phyloP scores from a whole-genome alignment of 2,113 vertebrate species.

The Erythrocercus mccallii region DNA sequence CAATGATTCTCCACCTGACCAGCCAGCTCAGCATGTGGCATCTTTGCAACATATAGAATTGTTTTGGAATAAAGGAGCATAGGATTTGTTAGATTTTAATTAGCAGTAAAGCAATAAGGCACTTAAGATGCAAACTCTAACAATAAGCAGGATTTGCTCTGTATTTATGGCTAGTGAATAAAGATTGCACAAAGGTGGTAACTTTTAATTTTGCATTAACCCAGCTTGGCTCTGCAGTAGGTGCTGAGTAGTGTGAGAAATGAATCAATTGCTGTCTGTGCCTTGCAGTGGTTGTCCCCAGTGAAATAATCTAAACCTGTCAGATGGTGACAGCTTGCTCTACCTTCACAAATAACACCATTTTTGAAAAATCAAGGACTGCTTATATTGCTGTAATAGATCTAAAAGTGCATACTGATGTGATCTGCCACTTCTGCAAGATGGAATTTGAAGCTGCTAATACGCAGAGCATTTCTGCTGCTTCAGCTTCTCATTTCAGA shows the following conservation, averaged over 20 bases:
- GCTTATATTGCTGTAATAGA: slow-evolving; percentile 27
- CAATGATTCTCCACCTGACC: not conserved
- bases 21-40: not conserved
- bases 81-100: not conserved
- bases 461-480: not conserved
- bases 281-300: not conserved
- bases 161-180: not conserved
- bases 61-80: not conserved
- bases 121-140: slow-evolving; percentile 1
- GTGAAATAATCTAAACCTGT: slow-evolving; percentile 25
- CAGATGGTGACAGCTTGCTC: slow-evolving; percentile 20
- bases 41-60: not conserved
- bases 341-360: not conserved
- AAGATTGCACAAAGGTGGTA: not conserved
- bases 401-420: slow-evolving; percentile 40
- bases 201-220: slow-evolving; percentile 22
- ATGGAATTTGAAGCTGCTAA: not conserved
- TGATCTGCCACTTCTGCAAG: not conserved
- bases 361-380: slow-evolving; percentile 45
- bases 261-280: not conserved
- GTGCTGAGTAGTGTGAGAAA: not conserved
- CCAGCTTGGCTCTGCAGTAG: not conserved
- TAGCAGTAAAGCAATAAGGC: not conserved
- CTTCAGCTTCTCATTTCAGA: not conserved
- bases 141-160: not conserved